Base-by-base conservation (phyloP, 1,140 invertebrate genomes). In the Eriosoma lanigerum region DNA sequence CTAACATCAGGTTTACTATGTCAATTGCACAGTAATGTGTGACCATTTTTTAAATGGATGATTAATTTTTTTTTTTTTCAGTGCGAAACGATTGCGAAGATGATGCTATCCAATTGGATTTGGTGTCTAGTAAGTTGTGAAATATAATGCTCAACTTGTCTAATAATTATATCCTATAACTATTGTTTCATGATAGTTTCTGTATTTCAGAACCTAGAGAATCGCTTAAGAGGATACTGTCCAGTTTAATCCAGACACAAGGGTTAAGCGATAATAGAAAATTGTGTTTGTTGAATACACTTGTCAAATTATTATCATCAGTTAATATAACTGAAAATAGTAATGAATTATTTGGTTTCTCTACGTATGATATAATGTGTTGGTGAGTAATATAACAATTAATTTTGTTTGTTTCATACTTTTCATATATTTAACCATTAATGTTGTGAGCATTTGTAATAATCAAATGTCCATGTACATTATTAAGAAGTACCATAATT, bases 31-130 rank as follows among this genome's bases (percentile, higher is more conserved):
- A n/a, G n/a, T 9, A 1, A 13, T 15, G 26, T 15, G 12, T 32
- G n/a, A 72, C 17, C 12, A 15, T 32, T n/a, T 10, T n/a, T 13
- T 19, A 46, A 46, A 68, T 38, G 21, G 17, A 17, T 52, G 3
- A 32, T 29, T 0, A 3, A 4, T 9, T 9, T 81, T 48, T 68
- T 44, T 9, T 9, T 81, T 48, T 68, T 44, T 0, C 17, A 81
- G 81, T 50, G n/a, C 70, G 73, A 52, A 60, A 73, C n/a, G 81
- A 81, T 54, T 64, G 50, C 21, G 73, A 81, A 46, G 81, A 81
- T n/a, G 81, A 81, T 17, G 32, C 62, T 44, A 26, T 81, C n/a
- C 52, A 76, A 15, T 46, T 81, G 32, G 81, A 81, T 56, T 26
- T 76, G n/a, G 73, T 50, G 29, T 68, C 32, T 13, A 75, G 81